phyloP scores from a whole-genome alignment of 2,113 vertebrate species.

The Semnornis frantzii region DNA sequence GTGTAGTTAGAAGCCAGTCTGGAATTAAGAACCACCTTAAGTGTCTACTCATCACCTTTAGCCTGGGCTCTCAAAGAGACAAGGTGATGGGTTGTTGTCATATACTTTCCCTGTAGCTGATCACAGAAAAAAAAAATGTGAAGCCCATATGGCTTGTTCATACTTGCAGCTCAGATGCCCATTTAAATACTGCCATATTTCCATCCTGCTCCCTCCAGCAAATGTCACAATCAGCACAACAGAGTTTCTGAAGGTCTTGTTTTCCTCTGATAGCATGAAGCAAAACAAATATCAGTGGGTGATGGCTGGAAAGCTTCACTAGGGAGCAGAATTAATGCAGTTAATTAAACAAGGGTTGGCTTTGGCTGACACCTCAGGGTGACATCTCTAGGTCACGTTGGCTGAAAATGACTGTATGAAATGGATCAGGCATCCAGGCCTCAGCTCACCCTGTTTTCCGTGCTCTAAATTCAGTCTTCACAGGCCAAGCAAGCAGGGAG shows the following conservation, averaged over 20 bases:
- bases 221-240: neutral
- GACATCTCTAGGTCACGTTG: slow-evolving; percentile 36
- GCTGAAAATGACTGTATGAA: neutral
- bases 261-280: neutral
- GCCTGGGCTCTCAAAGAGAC: neutral
- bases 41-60: neutral
- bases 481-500: neutral
- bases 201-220: neutral
- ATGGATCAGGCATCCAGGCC: neutral
- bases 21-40: neutral
- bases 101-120: neutral
- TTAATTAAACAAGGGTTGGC: neutral
- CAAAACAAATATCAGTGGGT: neutral
- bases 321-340: slow-evolving; percentile 13
- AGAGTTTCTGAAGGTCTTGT: slow-evolving; percentile 23
- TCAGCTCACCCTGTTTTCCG: neutral
- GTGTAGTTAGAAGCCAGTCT: neutral
- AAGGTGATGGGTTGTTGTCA: neutral
- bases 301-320: neutral
- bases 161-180: neutral
- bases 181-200: slow-evolving; percentile 5
- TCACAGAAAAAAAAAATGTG: neutral
- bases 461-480: neutral
- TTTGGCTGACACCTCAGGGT: slow-evolving; percentile 17
- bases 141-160: neutral